Conservation (phyloP, 2,888 invertebrate species). For the Oligia fasciuncula region DNA sequence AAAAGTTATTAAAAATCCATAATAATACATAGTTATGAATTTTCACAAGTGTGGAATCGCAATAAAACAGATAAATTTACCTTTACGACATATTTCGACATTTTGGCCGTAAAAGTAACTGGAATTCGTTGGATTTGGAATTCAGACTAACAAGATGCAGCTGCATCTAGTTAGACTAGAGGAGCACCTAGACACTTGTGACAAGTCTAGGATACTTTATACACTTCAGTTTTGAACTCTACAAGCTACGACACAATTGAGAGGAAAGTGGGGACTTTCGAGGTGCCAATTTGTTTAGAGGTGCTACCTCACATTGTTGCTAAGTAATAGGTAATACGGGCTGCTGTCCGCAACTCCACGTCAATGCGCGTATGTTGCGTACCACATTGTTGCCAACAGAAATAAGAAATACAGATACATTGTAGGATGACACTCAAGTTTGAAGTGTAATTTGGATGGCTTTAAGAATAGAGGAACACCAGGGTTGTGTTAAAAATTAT, state of each 20-base stretch:
- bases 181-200: background rate
- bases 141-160: background rate
- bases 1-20: background rate
- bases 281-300: constrained; percentile 30
- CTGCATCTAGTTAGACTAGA: background rate
- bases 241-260: constrained; percentile 16
- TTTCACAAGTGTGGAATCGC: background rate
- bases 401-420: too few species aligned
- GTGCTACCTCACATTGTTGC: background rate
- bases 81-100: background rate
- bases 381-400: background rate
- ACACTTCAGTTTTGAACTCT: constrained; percentile 15
- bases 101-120: background rate
- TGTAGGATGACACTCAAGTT: too few species aligned
- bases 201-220: background rate
- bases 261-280: background rate
- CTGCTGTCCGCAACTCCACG: too few species aligned
- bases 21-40: background rate
- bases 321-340: too few species aligned
- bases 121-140: background rate
- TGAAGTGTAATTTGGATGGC: background rate
- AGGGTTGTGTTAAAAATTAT: too few species aligned
- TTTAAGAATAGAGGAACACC: background rate
- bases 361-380: too few species aligned
- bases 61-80: background rate